A percentile compares a stretch with the other conserved stretches of the same genome.
Conservation (phyloP, 2,113 vertebrate genomes). For the Girardinichthys multiradiatus region DNA sequence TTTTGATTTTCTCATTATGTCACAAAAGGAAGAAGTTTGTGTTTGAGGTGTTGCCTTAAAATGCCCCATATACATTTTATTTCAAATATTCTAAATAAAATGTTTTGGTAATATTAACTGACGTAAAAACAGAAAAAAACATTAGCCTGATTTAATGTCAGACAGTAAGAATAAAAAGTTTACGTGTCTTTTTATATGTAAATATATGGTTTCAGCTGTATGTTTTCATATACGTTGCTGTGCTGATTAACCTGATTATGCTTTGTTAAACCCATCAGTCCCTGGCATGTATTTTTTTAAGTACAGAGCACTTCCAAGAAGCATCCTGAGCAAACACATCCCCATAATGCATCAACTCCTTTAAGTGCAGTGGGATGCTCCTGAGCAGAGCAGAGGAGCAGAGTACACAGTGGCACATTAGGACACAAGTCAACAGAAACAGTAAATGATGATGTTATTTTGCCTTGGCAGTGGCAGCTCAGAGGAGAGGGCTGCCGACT, state of each 20-base stretch:
- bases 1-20: not conserved
- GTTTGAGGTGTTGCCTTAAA: not conserved
- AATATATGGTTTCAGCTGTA: not conserved
- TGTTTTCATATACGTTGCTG: not conserved
- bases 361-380: slow-evolving; percentile 27
- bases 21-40: too few relatives aligned
- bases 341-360: slow-evolving; percentile 22
- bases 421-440: slow-evolving; percentile 56
- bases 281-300: not conserved
- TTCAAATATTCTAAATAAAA: too few relatives aligned
- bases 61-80: not conserved
- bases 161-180: too few relatives aligned
- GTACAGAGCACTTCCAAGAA: slow-evolving; percentile 6
- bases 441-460: slow-evolving; percentile 62
- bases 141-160: too few relatives aligned
- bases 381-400: slow-evolving; percentile 33
- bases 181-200: too few relatives aligned
- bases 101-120: too few relatives aligned
- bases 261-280: slow-evolving; percentile 11
- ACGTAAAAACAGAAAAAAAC: too few relatives aligned
- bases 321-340: slow-evolving; percentile 33
- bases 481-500: slow-evolving; percentile 24
- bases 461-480: slow-evolving; percentile 43
- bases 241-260: not conserved
- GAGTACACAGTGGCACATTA: slow-evolving; percentile 42